Percentiles rank a stretch among this genome's conserved stretches.
Conservation (phyloP, 2,113 vertebrate genomes). For the Chlamydotis undulata region DNA sequence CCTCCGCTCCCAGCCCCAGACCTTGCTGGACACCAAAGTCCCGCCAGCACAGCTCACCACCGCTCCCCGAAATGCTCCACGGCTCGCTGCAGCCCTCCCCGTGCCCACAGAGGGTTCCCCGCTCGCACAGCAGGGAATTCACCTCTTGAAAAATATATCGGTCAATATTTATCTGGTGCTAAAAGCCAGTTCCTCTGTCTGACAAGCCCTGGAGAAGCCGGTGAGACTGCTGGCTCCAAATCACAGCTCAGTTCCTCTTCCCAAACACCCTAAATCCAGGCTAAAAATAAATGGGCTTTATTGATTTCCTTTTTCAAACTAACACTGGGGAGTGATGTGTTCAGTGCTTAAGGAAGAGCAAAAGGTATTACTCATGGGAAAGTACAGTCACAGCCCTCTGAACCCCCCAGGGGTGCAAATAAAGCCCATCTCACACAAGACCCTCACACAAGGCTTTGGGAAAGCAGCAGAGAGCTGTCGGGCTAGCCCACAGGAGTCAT, state of each 20-base stretch:
- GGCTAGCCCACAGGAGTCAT: background rate
- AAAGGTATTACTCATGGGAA: background rate
- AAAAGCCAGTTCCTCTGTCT: background rate
- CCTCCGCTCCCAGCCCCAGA: background rate
- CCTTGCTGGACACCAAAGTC: too few relatives aligned
- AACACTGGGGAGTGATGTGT: background rate
- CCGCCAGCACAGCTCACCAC: too few relatives aligned
- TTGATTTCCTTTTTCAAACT: slow-evolving; percentile 21
- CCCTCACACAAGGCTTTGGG: background rate
- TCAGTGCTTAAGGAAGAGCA: background rate
- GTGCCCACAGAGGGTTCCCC: background rate
- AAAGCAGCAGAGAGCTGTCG: background rate
- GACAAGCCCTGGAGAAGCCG: background rate
- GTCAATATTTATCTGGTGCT: background rate
- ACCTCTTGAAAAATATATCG: background rate
- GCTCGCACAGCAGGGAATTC: rapidly evolving
- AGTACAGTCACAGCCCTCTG: background rate
- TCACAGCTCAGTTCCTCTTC: background rate
- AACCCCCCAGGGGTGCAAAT: background rate
- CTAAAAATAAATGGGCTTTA: slow-evolving; percentile 43
- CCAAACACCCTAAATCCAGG: slow-evolving; percentile 4
- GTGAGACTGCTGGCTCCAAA: background rate
- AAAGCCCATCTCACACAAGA: background rate
- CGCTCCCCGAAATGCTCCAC: too few relatives aligned
- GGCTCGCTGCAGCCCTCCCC: too few relatives aligned